phyloP scores from a whole-genome alignment of 2,797 vertebrate genomes.

The Chelon auratus region DNA sequence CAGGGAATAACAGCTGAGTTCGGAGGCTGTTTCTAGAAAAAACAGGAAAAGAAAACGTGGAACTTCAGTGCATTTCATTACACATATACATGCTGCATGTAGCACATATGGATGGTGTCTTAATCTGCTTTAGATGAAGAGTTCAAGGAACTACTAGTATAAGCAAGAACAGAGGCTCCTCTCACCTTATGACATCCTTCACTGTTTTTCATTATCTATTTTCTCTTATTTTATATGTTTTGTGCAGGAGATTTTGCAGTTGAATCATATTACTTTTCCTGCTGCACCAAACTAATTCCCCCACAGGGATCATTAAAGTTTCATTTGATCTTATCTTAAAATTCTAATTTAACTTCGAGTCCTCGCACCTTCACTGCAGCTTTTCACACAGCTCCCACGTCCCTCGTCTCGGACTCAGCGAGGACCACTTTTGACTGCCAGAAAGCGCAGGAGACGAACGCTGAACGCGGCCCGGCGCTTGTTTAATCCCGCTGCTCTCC shows the following conservation, averaged over 20 bases:
- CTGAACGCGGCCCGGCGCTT: conserved; percentile 32
- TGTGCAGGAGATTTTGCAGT: conserved; percentile 30
- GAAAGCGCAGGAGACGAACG: conserved; percentile 24
- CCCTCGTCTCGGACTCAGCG: conserved; percentile 44
- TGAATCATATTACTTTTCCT: conserved; percentile 43
- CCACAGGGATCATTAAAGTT: conserved; percentile 63
- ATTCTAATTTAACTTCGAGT: conserved; percentile 56
- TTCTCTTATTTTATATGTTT: conserved; percentile 38
- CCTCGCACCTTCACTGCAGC: conserved; percentile 64
- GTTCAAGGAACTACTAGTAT: not conserved
- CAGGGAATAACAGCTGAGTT: not conserved
- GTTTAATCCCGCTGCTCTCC: conserved; percentile 34
- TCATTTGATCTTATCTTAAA: conserved; percentile 51
- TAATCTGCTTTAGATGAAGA: conserved; percentile 1
- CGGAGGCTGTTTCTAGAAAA: not conserved
- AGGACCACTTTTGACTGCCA: conserved; percentile 49
- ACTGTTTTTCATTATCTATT: conserved; percentile 20
- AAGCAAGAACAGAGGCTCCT: conserved; percentile 4
- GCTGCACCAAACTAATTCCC: conserved; percentile 44
- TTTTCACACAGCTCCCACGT: conserved; percentile 64
- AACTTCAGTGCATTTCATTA: not conserved
- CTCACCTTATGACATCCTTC: not conserved
- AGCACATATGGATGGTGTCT: conserved; percentile 5
- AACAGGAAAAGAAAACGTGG: not conserved
- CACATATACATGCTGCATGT: not conserved